Evolutionary conservation across 2,797 vertebrate species (phyloP), one percentile per base, ranked within the genome.

Genomic region (Scyliorhinus canicula): DNA sequence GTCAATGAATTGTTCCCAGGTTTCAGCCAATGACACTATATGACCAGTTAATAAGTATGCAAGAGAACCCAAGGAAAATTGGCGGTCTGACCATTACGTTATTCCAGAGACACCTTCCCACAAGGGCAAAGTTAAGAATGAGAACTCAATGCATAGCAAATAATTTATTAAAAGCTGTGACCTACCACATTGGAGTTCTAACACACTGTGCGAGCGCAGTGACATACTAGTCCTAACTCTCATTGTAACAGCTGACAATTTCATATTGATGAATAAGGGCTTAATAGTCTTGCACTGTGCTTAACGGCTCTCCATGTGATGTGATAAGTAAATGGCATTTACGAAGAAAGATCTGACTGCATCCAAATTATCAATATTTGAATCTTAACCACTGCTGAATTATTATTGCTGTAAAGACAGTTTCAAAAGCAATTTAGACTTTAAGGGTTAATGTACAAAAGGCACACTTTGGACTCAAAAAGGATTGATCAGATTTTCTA

Each of bases 181-280:
- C n/a, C 21, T 26, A 91, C n/a, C 19, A 21, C 40, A 40, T 40
- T 65, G 63, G 8, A 65, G n/a, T 91, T 44, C 63, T n/a, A 65
- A 65, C 40, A 44, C 44, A 82, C 3, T 24, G 7, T 88, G 12
- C 52, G 35, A 19, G 19, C 52, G n/a, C 55, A 57, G n/a, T 21
- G 21, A 11, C 12, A 88, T 57, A 28, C 8, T 1, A 65, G 21
- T 19, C 65, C 21, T 1, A 8, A 21, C 88, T 65, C 57, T 91
- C 88, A 40, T 2, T 91, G 26, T 91, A 65, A 60, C 88, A 91
- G 88, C 60, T 65, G 88, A 63, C 57, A 91, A 65, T 91, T 65
- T 91, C n/a, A 44, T 35, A 65, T 91, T 65, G 35, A 91, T 26
- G 57, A 7, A 44, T 24, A 65, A 8, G 11, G 21, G 57, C 24